Conservation (phyloP, 2,888 invertebrate genomes). For the Tricholauxania praeusta region DNA sequence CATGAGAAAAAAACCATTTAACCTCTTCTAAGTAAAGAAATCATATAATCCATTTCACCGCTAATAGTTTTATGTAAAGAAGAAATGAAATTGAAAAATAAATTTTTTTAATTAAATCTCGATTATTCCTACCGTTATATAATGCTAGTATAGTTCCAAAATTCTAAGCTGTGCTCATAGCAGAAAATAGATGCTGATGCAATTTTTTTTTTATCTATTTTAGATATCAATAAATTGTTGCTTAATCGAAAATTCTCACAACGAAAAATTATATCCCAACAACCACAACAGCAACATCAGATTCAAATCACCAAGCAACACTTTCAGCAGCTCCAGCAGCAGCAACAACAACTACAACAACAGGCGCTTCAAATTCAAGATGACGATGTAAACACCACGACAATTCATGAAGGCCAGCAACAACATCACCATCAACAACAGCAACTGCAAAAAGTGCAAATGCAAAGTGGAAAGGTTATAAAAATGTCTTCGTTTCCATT, state of each 20-base stretch:
- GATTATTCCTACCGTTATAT: too few relatives aligned
- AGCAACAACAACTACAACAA: slow-evolving; percentile 54
- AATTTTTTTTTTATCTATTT: slow-evolving; percentile 35
- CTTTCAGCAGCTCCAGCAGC: slow-evolving; percentile 51
- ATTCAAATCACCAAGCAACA: slow-evolving; percentile 61
- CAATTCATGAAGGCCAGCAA: slow-evolving; percentile 45
- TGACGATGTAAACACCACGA: slow-evolving; percentile 55
- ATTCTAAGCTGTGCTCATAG: too few relatives aligned
- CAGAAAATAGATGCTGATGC: too few relatives aligned
- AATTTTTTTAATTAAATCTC: too few relatives aligned
- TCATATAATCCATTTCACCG: too few relatives aligned
- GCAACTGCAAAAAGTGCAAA: slow-evolving; percentile 55
- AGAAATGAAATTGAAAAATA: too few relatives aligned
- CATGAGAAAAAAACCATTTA: too few relatives aligned
- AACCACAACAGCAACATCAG: slow-evolving; percentile 57
- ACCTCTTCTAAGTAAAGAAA: too few relatives aligned
- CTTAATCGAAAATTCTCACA: slow-evolving; percentile 63
- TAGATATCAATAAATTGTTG: slow-evolving; percentile 64
- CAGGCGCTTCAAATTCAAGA: slow-evolving; percentile 55
- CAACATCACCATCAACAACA: slow-evolving; percentile 51
- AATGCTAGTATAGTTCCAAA: too few relatives aligned
- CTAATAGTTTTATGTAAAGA: too few relatives aligned
- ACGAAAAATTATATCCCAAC: slow-evolving; percentile 60
- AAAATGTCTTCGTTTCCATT: slow-evolving; percentile 65
- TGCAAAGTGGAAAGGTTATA: slow-evolving; percentile 62